Base-by-base conservation (phyloP, 2,888 invertebrate species). In the Agapetus fuscipes region DNA sequence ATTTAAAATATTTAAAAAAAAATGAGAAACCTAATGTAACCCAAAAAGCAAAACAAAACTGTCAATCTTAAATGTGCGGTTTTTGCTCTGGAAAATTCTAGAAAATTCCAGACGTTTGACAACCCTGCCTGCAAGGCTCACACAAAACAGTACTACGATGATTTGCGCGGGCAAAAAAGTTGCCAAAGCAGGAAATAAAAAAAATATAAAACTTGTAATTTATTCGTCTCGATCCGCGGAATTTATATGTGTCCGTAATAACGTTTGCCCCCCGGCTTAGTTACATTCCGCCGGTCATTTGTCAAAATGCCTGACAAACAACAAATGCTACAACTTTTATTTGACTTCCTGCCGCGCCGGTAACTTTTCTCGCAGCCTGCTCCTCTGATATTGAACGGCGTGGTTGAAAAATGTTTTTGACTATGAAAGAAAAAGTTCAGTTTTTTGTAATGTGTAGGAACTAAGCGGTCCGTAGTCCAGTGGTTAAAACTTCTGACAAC, bases 181-280 rank as follows among this genome's bases (percentile, higher is more conserved):
- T 34, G n/a, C n/a, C n/a, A n/a, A n/a, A n/a, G n/a, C n/a, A n/a
- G n/a, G 45, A 41, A 45, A 39, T 38, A 42, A 45, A 45, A 45
- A 45, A 45, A 45, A 37, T 45, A n/a, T n/a, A n/a, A n/a, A n/a
- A n/a, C n/a, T 45, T 36, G 39, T 39, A 45, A 45, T 45, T 45
- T 45, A 45, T 45, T 30, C 37, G 17, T 24, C 36, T 14, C 45
- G 39, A 37, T 37, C 37, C 36, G 36, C 37, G 24, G 36, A 45
- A 42, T 42, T 42, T 42, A 45, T 45, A 39, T 34, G 39, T 30
- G 34, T 39, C 45, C 42, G 42, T 42, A 45, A 42, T 39, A 45
- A 45, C 42, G 34, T n/a, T 42, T 32, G 39, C 37, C 30, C n/a
- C 28, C 29, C 39, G 34, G 35, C 11, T 12, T 38, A 39, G 31